phyloP scores from a whole-genome alignment of 30 jellyfish, hydroid and myxozoan species.

The Pseudorhiza aurosa region DNA sequence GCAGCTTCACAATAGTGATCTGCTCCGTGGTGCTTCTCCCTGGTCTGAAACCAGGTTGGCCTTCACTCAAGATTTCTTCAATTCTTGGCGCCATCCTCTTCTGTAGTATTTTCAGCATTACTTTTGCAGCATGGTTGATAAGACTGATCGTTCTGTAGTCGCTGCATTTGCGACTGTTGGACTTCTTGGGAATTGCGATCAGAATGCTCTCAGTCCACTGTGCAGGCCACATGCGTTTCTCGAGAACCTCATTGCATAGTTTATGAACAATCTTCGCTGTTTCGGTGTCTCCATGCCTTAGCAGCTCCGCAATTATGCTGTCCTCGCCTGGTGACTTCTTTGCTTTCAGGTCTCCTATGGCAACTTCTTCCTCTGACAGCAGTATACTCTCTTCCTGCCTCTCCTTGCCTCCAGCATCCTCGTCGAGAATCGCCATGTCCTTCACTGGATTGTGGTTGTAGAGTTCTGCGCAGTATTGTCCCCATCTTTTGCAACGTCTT shows the following conservation, averaged over 20 bases:
- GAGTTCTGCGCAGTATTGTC: no score
- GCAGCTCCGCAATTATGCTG: constrained; percentile 8
- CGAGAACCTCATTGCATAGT: constrained; percentile 13
- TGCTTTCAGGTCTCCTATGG: no score
- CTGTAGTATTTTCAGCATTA: constrained; percentile 7
- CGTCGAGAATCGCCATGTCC: no score
- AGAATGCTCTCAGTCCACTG: constrained; percentile 38
- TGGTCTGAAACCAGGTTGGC: constrained; percentile 39
- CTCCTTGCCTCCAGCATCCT: background rate
- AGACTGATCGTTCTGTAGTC: constrained; percentile 39
- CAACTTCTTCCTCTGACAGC: no score
- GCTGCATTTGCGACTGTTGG: constrained; percentile 25
- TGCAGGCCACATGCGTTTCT: constrained; percentile 13
- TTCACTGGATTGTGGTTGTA: constrained; percentile 1
- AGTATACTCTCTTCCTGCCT: constrained; percentile 5
- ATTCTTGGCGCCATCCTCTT: constrained; percentile 4
- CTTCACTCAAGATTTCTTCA: constrained; percentile 29
- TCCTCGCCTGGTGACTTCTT: constrained; percentile 46
- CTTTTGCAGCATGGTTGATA: constrained; percentile 32
- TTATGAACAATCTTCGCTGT: background rate
- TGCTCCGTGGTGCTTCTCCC: constrained; percentile 48
- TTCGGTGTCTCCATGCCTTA: background rate
- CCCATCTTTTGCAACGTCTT: no score
- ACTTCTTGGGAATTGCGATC: constrained; percentile 25
- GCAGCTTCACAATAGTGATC: background rate